Percentiles rank a stretch among this genome's conserved stretches.
Conservation (phyloP, 2,888 invertebrate species). For the Cremastobaeus sp. region DNA sequence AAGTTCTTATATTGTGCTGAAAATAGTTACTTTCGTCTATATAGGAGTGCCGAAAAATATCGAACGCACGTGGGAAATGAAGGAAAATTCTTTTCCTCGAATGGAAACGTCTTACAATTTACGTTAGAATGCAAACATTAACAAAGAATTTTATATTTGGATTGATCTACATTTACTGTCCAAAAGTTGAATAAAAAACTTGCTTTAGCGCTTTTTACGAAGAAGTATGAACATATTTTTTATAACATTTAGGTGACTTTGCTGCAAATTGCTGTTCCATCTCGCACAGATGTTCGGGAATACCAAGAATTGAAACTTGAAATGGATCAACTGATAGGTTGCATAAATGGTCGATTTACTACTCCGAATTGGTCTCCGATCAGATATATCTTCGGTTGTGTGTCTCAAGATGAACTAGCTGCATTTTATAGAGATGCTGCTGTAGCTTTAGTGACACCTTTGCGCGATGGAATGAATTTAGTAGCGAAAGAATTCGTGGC, state of each 20-base stretch:
- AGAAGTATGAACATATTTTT: not conserved
- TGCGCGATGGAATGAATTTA: conserved; percentile 94
- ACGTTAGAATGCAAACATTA: too few relatives aligned
- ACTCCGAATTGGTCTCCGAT: conserved; percentile 96
- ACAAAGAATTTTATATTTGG: too few relatives aligned
- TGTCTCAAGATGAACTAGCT: conserved; percentile 91
- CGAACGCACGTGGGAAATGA: too few relatives aligned
- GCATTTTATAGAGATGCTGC: conserved; percentile 92
- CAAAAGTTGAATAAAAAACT: too few relatives aligned
- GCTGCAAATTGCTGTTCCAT: conserved; percentile 92
- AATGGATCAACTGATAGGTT: conserved; percentile 92
- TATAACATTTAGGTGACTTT: conserved; percentile 80
- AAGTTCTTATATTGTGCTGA: too few relatives aligned
- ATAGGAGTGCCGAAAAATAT: too few relatives aligned
- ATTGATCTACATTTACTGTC: too few relatives aligned
- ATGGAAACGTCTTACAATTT: too few relatives aligned
- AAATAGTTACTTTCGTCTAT: too few relatives aligned
- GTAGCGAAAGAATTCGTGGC: conserved; percentile 96
- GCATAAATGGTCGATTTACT: conserved; percentile 92
- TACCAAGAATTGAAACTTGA: conserved; percentile 94
- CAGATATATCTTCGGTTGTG: conserved; percentile 92
- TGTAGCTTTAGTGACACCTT: conserved; percentile 91
- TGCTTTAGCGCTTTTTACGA: too few relatives aligned
- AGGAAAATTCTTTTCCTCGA: too few relatives aligned
- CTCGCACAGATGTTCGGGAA: conserved; percentile 92